A percentile compares a stretch with the other conserved stretches of the same genome.
phyloP scores from a whole-genome alignment of 2,113 vertebrate species.

The Axis porcinus region DNA sequence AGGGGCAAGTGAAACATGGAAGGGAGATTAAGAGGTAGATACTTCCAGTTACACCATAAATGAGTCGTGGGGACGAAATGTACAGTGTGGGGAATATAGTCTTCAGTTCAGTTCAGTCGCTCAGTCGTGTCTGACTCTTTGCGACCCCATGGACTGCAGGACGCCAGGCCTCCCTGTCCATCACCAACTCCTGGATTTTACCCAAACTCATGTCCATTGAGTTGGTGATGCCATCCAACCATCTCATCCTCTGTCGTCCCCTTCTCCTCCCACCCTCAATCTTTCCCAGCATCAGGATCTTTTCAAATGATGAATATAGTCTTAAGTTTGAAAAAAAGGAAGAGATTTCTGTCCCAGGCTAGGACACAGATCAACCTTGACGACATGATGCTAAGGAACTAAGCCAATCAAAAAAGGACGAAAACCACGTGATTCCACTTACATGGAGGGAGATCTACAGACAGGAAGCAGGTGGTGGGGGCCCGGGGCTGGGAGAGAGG shows the following conservation, averaged over 20 bases:
- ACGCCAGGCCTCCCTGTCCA: not conserved
- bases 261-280: not conserved
- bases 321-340: not conserved
- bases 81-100: not conserved
- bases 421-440: accelerated
- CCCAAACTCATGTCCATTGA: not conserved
- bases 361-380: not conserved
- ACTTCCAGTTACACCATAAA: not conserved
- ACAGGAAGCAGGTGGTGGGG: not conserved
- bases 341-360: not conserved
- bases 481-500: not conserved
- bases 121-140: not conserved
- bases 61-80: not conserved
- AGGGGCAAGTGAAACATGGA: not conserved
- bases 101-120: not conserved
- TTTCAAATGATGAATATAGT: not conserved
- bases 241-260: not conserved
- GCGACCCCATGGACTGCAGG: not conserved
- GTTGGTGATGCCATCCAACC: not conserved
- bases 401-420: not conserved
- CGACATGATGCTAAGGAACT: not conserved
- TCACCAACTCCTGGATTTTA: not conserved
- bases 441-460: accelerated
- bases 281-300: not conserved
- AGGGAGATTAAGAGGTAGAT: not conserved